Conservation (phyloP, 2,113 vertebrate species). For the Silurus meridionalis region DNA sequence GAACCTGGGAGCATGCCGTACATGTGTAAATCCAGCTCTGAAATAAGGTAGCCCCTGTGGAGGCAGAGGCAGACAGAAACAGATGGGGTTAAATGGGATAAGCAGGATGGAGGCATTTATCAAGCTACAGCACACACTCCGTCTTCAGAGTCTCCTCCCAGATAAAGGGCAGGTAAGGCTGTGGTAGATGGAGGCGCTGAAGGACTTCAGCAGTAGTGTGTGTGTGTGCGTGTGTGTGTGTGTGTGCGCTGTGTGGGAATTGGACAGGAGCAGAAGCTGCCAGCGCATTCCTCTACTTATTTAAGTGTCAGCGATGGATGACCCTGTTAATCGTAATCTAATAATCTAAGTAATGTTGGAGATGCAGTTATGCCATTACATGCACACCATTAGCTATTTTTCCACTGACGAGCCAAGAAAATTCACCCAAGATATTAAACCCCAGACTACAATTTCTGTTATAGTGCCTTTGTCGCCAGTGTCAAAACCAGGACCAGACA, state of each 20-base stretch:
- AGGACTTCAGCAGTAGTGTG: slow-evolving; percentile 37
- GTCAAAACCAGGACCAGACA: slow-evolving; percentile 24
- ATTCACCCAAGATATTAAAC: slow-evolving; percentile 25
- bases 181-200: slow-evolving; percentile 32
- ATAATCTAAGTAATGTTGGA: slow-evolving; percentile 59
- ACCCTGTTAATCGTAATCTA: slow-evolving; percentile 63
- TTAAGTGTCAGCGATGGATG: slow-evolving; percentile 56
- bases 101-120: slow-evolving; percentile 47
- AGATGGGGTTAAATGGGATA: slow-evolving; percentile 47
- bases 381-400: slow-evolving; percentile 56
- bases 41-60: slow-evolving; percentile 19
- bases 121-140: slow-evolving; percentile 44
- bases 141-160: slow-evolving; percentile 43
- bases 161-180: slow-evolving; percentile 52
- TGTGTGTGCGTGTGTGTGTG: neutral
- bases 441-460: neutral
- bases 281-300: slow-evolving; percentile 64
- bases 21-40: slow-evolving; percentile 37
- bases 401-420: slow-evolving; percentile 11
- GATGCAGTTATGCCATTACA: slow-evolving; percentile 54
- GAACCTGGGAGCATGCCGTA: slow-evolving; percentile 39
- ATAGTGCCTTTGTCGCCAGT: slow-evolving; percentile 16
- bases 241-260: slow-evolving; percentile 20
- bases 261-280: slow-evolving; percentile 55
- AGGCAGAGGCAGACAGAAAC: slow-evolving; percentile 30